Evolutionary conservation across 2,888 invertebrate genomes (phyloP).

Genomic region (Brassicogethes aeneus): DNA sequence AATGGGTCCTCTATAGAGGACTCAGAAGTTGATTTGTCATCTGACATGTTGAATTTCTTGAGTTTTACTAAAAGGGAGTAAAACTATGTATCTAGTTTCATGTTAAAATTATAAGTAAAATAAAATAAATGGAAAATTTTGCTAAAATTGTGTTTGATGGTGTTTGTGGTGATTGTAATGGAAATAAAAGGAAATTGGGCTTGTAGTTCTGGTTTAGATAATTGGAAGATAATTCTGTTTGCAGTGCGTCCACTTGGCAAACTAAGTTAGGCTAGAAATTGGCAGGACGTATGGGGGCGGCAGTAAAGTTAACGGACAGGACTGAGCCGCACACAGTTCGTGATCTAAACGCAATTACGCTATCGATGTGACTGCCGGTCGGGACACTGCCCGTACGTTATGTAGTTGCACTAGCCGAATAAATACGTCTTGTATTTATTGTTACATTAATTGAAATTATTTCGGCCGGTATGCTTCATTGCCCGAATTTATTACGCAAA

Average conservation of each 20-base stretch:
- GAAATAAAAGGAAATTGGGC: neutral
- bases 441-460: slow-evolving; percentile 1
- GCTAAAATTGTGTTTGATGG: neutral
- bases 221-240: slow-evolving; percentile 2
- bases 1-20: too few species aligned
- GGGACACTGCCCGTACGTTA: slow-evolving; percentile 28
- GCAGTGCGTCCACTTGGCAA: slow-evolving; percentile 18
- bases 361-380: slow-evolving; percentile 26
- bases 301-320: slow-evolving; percentile 25
- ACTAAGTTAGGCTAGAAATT: slow-evolving; percentile 25
- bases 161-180: neutral
- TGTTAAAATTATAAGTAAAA: too few species aligned
- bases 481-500: neutral
- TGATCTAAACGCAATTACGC: slow-evolving; percentile 32
- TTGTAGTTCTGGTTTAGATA: neutral
- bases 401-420: slow-evolving; percentile 17
- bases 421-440: neutral
- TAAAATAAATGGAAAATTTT: too few species aligned
- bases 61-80: too few species aligned
- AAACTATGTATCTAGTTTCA: too few species aligned
- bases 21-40: too few species aligned
- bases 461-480: neutral
- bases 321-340: slow-evolving; percentile 12
- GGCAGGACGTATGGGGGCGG: slow-evolving; percentile 24
- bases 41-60: too few species aligned